These are phyloP conservation scores for Bursaphelenchus mucronatus DNA, from an alignment of 1,140 invertebrate species.

Conservation along the genomic window DNA sequence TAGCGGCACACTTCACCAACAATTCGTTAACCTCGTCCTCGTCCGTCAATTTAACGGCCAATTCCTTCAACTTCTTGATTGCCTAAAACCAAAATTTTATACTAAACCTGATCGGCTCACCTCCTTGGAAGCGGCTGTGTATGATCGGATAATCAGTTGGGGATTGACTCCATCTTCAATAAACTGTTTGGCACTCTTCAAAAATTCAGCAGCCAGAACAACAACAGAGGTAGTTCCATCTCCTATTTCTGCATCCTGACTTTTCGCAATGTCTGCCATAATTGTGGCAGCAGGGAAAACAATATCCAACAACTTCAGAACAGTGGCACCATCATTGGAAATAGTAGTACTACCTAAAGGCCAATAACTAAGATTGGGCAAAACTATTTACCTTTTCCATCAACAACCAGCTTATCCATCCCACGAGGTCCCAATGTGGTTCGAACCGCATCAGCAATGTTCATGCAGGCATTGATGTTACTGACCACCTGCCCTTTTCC, in stretches of 20 bases:
- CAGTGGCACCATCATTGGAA: slow-evolving; percentile 98
- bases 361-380: slow-evolving; percentile 19
- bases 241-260: slow-evolving; percentile 92
- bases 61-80: slow-evolving; percentile 76
- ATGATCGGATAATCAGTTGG: slow-evolving; percentile 79
- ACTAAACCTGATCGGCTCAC: slow-evolving; percentile 53
- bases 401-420: slow-evolving; percentile 98
- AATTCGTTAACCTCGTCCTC: slow-evolving; percentile 70
- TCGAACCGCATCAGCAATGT: slow-evolving; percentile 85
- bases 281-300: slow-evolving; percentile 96
- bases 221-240: slow-evolving; percentile 73
- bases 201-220: slow-evolving; percentile 84
- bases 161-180: slow-evolving; percentile 96
- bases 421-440: slow-evolving; percentile 95
- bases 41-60: slow-evolving; percentile 73
- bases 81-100: slow-evolving; percentile 63
- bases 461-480: slow-evolving; percentile 98
- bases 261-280: slow-evolving; percentile 96
- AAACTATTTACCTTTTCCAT: slow-evolving; percentile 66
- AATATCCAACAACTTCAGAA: slow-evolving; percentile 92
- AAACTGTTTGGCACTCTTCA: slow-evolving; percentile 89
- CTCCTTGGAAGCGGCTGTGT: slow-evolving; percentile 75
- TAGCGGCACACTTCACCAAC: slow-evolving; percentile 87
- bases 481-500: slow-evolving; percentile 91
- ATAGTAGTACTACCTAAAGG: slow-evolving; percentile 79